Evolutionary conservation across 2,797 vertebrate species (phyloP).

Genomic region (Hylomyscus alleni): DNA sequence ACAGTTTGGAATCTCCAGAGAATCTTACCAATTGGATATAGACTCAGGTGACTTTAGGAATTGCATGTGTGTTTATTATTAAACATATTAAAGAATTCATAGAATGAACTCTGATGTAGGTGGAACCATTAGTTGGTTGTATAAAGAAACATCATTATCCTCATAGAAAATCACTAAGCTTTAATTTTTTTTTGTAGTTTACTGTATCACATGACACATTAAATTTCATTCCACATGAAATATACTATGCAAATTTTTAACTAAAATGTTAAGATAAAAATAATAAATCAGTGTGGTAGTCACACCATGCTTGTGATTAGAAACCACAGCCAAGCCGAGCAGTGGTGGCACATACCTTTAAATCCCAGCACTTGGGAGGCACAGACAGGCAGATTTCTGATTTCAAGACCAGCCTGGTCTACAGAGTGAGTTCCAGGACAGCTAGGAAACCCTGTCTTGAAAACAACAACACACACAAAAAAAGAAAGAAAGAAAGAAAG

Average conservation of each 20-base stretch:
- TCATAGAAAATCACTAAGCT: neutral
- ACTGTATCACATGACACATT: neutral
- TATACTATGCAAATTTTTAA: neutral
- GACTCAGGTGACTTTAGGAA: neutral
- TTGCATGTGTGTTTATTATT: constrained; percentile 16
- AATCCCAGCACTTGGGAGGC: too few species aligned
- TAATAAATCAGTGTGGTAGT: neutral
- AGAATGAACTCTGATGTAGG: constrained; percentile 6
- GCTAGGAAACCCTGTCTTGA: too few species aligned
- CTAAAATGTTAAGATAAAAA: neutral
- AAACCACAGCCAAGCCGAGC: neutral
- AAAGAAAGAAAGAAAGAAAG: too few species aligned
- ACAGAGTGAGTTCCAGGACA: too few species aligned
- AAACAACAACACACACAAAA: too few species aligned
- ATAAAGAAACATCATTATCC: neutral
- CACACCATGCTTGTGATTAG: neutral
- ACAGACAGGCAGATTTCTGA: too few species aligned
- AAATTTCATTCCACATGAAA: neutral
- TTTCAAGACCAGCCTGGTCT: too few species aligned
- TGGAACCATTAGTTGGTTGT: neutral
- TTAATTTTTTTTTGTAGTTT: neutral
- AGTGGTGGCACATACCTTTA: too few species aligned
- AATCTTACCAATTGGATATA: neutral
- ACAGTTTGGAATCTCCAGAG: neutral
- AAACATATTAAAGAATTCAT: neutral